These are phyloP conservation scores for Anthoptus insignis DNA, from an alignment of 2,888 invertebrate species.

Conservation along the genomic window DNA sequence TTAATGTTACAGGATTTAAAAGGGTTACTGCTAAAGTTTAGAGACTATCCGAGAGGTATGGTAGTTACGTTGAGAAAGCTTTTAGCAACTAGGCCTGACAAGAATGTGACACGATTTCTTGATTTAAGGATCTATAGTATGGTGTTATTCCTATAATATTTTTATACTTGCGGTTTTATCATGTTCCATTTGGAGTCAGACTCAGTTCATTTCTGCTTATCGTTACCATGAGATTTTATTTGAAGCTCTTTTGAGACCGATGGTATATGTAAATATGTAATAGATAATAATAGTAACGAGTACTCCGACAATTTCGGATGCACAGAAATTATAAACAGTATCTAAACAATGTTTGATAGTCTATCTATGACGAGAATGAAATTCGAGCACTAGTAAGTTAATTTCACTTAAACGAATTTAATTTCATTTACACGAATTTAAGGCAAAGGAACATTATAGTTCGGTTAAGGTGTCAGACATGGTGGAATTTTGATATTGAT, in stretches of 20 bases:
- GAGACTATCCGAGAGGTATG: constrained; percentile 44
- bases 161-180: constrained; percentile 41
- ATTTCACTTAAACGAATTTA: background rate
- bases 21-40: constrained; percentile 47
- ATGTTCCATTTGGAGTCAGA: constrained; percentile 6
- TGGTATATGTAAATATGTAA: constrained; percentile 30
- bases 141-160: constrained; percentile 23
- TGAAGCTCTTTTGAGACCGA: constrained; percentile 7
- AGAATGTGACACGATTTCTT: constrained; percentile 49
- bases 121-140: constrained; percentile 40
- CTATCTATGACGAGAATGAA: background rate
- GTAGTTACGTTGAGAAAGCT: constrained; percentile 52
- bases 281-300: constrained; percentile 29
- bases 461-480: constrained; percentile 12
- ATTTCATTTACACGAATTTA: background rate
- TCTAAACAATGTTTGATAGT: background rate
- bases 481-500: constrained; percentile 30
- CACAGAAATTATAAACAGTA: background rate
- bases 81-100: constrained; percentile 50
- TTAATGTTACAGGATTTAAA: constrained; percentile 50
- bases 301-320: background rate
- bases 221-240: constrained; percentile 41
- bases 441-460: background rate
- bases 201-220: constrained; percentile 46
- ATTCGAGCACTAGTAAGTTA: background rate